Percentiles rank a stretch among this genome's conserved stretches.
These are phyloP conservation scores for Morone saxatilis DNA, from an alignment of 2,113 vertebrate genomes.

Conservation along the genomic window DNA sequence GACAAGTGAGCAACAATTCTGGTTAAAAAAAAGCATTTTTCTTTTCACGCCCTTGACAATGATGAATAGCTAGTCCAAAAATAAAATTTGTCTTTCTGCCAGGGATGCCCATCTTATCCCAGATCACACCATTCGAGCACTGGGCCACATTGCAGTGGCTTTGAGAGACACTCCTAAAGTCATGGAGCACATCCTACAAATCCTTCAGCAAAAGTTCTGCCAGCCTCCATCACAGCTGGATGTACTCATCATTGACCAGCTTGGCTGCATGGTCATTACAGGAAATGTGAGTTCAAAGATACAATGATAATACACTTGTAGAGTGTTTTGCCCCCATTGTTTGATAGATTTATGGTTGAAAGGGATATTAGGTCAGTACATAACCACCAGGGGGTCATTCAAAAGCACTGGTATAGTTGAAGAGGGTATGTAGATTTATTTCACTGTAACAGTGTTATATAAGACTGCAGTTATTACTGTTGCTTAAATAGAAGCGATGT, in stretches of 20 bases:
- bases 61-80: slow-evolving; percentile 37
- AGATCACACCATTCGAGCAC: slow-evolving; percentile 94
- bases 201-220: slow-evolving; percentile 98
- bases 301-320: background rate
- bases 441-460: background rate
- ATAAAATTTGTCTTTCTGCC: slow-evolving; percentile 32
- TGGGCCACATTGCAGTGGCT: slow-evolving; percentile 96
- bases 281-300: slow-evolving; percentile 89
- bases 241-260: slow-evolving; percentile 95
- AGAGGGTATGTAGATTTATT: background rate
- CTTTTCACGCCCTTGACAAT: background rate
- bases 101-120: slow-evolving; percentile 97
- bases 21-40: background rate
- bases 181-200: slow-evolving; percentile 97
- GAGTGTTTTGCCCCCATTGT: background rate
- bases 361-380: background rate
- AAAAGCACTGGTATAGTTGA: background rate
- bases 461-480: background rate
- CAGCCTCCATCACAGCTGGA: slow-evolving; percentile 94
- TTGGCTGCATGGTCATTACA: slow-evolving; percentile 97
- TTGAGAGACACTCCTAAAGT: slow-evolving; percentile 95
- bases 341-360: slow-evolving; percentile 5
- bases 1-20: slow-evolving; percentile 89
- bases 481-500: slow-evolving; percentile 11
- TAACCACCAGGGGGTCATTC: background rate